Evolutionary conservation across 2,888 invertebrate species (phyloP).

Genomic region (Scaptomyza flava): DNA sequence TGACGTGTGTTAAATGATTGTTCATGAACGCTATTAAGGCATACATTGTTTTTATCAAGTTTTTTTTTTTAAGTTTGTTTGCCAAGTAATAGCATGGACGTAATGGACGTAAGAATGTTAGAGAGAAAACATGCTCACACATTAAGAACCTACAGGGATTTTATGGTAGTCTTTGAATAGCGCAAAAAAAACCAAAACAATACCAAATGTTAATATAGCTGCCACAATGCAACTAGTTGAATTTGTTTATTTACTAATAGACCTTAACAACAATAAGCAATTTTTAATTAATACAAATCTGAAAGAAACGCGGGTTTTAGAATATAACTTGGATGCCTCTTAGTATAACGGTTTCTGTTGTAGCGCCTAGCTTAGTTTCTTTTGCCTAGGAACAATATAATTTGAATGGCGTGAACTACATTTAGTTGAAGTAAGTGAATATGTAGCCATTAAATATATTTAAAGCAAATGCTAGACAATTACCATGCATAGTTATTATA

Average conservation of each 20-base stretch:
- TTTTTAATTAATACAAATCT: conserved; percentile 52
- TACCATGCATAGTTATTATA: conserved; percentile 54
- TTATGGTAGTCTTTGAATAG: conserved; percentile 79
- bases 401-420: conserved; percentile 25
- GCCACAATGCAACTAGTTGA: conserved; percentile 55
- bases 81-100: conserved; percentile 19
- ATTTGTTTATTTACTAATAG: conserved; percentile 63
- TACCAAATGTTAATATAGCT: conserved; percentile 50
- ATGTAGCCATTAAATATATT: conserved; percentile 53
- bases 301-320: conserved; percentile 64
- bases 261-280: conserved; percentile 63
- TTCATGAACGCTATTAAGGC: conserved; percentile 29
- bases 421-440: conserved; percentile 38
- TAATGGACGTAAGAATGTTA: conserved; percentile 17
- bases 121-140: conserved; percentile 36
- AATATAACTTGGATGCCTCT: conserved; percentile 67
- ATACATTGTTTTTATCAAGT: conserved; percentile 39
- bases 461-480: conserved; percentile 53
- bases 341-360: conserved; percentile 76
- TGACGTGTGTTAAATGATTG: neutral
- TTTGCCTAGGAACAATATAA: conserved; percentile 45
- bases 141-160: conserved; percentile 82
- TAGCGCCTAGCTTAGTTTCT: conserved; percentile 64
- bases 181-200: conserved; percentile 14
- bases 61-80: conserved; percentile 11